Conservation (phyloP, 2,888 invertebrate genomes). For the Andrena bicolor region DNA sequence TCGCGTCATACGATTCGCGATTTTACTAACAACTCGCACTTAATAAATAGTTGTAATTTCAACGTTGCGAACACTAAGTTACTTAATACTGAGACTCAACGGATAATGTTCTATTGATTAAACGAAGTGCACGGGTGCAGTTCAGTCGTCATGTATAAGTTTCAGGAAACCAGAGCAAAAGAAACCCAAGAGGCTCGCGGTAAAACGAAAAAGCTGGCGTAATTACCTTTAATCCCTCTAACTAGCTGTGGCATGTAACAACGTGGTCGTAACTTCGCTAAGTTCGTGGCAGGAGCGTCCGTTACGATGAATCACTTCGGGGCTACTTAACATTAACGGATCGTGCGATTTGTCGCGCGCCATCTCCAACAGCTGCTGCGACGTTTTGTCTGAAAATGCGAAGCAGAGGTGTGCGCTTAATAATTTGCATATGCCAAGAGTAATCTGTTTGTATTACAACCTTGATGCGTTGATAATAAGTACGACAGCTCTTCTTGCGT, state of each 20-base stretch:
- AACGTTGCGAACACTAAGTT: neutral
- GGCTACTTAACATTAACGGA: constrained; percentile 70
- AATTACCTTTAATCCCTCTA: constrained; percentile 63
- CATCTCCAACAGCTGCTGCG: constrained; percentile 75
- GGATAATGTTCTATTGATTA: neutral
- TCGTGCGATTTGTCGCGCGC: constrained; percentile 74
- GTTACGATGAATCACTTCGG: constrained; percentile 79
- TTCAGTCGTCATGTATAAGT: neutral
- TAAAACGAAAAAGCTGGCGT: neutral
- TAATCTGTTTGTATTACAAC: constrained; percentile 61
- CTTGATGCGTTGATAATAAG: constrained; percentile 83
- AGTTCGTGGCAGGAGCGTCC: constrained; percentile 80
- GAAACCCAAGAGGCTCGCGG: neutral
- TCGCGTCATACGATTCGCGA: neutral
- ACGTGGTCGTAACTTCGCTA: constrained; percentile 81
- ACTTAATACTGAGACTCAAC: constrained; percentile 43
- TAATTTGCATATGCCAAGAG: neutral
- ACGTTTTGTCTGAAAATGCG: constrained; percentile 75
- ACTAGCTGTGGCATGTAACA: constrained; percentile 80
- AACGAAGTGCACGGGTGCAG: constrained; percentile 10
- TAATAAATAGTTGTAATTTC: constrained; percentile 25
- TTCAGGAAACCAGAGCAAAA: neutral
- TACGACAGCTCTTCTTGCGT: constrained; percentile 88
- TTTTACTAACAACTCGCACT: neutral
- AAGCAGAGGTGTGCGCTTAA: neutral